Conservation (phyloP, 2,113 vertebrate species). For the Zingel zingel region DNA sequence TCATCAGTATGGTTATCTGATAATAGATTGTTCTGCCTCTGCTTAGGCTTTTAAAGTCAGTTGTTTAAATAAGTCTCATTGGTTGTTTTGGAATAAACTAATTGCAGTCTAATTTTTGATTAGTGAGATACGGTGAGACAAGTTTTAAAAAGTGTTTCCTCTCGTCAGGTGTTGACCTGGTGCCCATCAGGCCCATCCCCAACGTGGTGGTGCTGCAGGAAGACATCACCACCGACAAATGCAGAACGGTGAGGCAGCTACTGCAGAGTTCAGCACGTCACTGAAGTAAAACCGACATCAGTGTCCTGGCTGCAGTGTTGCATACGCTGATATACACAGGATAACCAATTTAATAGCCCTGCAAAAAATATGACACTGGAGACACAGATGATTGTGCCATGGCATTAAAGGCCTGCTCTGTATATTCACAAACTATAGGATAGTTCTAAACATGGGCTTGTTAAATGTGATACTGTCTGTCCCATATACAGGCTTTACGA, state of each 20-base stretch:
- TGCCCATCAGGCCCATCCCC: constrained; percentile 94
- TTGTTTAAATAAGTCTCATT: neutral
- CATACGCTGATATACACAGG: neutral
- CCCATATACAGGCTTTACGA: constrained; percentile 84
- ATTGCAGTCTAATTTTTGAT: neutral
- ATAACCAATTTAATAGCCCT: neutral
- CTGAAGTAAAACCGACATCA: neutral
- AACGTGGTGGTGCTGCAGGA: constrained; percentile 93
- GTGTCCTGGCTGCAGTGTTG: neutral
- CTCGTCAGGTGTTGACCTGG: constrained; percentile 92
- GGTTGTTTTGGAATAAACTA: neutral
- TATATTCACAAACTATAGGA: neutral
- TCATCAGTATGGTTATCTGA: neutral
- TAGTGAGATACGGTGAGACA: neutral
- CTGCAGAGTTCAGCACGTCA: neutral
- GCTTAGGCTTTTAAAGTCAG: neutral
- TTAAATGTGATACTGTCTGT: neutral
- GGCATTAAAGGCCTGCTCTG: neutral
- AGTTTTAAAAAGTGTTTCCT: neutral
- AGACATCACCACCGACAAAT: constrained; percentile 96
- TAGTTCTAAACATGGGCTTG: neutral
- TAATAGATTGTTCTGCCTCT: neutral
- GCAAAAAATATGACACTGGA: neutral
- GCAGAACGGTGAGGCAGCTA: constrained; percentile 87
- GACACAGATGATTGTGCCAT: neutral